These are phyloP conservation scores for Lordiphosa collinella DNA, from an alignment of 1,140 invertebrate genomes.

Conservation along the genomic window DNA sequence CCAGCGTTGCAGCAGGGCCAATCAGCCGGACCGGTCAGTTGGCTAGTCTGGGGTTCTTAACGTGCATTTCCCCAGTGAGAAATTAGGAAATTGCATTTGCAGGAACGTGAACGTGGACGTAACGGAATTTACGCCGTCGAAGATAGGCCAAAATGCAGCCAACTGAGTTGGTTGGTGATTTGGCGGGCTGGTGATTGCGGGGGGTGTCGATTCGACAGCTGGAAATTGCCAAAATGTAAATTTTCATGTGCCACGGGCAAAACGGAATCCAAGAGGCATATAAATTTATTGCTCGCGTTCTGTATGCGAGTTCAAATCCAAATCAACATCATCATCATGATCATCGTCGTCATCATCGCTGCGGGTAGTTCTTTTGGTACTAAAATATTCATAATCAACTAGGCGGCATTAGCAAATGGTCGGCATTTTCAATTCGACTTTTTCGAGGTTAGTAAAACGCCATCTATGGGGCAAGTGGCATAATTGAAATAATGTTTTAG, in stretches of 20 bases:
- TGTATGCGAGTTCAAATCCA: slow-evolving; percentile 7
- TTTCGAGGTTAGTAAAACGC: slow-evolving; percentile 37
- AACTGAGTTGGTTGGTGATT: slow-evolving; percentile 13
- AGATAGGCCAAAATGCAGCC: slow-evolving; percentile 57
- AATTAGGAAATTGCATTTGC: slow-evolving; percentile 79
- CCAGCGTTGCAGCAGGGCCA: not conserved
- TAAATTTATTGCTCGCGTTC: slow-evolving; percentile 63
- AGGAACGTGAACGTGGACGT: slow-evolving; percentile 31
- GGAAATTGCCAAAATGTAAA: slow-evolving; percentile 78
- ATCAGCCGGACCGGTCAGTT: slow-evolving; percentile 14
- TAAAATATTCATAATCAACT: slow-evolving; percentile 76
- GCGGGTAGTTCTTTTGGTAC: slow-evolving; percentile 18
- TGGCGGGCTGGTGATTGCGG: no score
- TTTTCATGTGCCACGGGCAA: slow-evolving; percentile 55
- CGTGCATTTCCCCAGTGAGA: slow-evolving; percentile 71
- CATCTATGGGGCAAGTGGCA: slow-evolving; percentile 34
- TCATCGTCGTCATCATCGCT: slow-evolving; percentile 10
- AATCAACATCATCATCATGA: slow-evolving; percentile 27
- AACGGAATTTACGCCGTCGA: slow-evolving; percentile 63
- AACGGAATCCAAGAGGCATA: slow-evolving; percentile 28
- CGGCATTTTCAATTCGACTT: slow-evolving; percentile 39
- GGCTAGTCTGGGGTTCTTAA: slow-evolving; percentile 45
- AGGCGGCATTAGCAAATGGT: slow-evolving; percentile 55
- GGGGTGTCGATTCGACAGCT: slow-evolving; percentile 41
- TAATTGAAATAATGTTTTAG: slow-evolving; percentile 54